These are phyloP conservation scores for Phenganax stokvisi DNA, from an alignment of 92 coral and sea anemone genomes.

Conservation along the genomic window DNA sequence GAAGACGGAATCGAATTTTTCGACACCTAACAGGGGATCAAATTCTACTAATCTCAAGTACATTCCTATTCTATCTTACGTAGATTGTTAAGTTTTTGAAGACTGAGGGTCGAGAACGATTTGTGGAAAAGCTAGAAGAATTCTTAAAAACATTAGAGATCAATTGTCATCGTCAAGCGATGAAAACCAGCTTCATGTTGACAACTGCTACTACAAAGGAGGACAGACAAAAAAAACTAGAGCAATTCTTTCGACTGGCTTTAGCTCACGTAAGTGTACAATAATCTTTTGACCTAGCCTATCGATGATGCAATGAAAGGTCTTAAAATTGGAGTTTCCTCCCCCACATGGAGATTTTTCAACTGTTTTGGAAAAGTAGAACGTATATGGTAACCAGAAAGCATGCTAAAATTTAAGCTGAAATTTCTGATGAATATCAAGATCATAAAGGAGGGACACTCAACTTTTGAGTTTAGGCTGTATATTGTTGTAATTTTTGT, in stretches of 20 bases:
- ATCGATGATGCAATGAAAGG: too few relatives aligned
- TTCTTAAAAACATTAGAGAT: not conserved
- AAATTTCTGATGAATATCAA: too few relatives aligned
- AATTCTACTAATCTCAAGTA: not conserved
- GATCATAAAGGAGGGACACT: too few relatives aligned
- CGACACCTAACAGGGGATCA: too few relatives aligned
- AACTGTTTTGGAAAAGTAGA: too few relatives aligned
- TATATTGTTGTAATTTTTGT: too few relatives aligned
- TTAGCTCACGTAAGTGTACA: slow-evolving; percentile 11
- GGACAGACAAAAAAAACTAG: slow-evolving; percentile 27
- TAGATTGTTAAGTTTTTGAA: slow-evolving; percentile 30
- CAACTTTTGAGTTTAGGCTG: too few relatives aligned
- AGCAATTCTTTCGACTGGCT: slow-evolving; percentile 28
- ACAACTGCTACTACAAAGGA: slow-evolving; percentile 26
- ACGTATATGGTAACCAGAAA: too few relatives aligned
- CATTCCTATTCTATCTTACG: not conserved
- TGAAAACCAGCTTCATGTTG: slow-evolving; percentile 21
- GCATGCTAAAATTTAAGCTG: too few relatives aligned
- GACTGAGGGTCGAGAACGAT: slow-evolving; percentile 1
- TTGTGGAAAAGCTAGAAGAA: slow-evolving; percentile 13
- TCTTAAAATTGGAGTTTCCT: not conserved
- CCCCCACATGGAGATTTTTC: too few relatives aligned
- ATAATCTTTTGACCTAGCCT: not conserved
- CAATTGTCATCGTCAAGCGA: not conserved
- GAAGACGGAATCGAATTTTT: too few relatives aligned